Conservation (phyloP, 2,888 invertebrate species). For the Caenorhabditis sulstoni region DNA sequence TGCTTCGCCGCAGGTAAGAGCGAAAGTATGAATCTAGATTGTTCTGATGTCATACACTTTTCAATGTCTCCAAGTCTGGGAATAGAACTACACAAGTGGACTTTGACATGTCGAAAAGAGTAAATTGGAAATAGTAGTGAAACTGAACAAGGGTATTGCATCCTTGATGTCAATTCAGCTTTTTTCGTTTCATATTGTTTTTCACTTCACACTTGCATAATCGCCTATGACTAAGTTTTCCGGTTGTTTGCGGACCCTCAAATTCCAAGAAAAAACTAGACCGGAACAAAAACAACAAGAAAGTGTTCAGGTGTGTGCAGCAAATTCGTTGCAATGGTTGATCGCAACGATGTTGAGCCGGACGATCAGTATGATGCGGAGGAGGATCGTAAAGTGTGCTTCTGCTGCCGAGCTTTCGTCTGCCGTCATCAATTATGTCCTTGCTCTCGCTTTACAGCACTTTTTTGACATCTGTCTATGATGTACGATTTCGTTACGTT, state of each 20-base stretch:
- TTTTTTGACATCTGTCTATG: constrained; percentile 47
- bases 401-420: constrained; percentile 70
- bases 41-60: not conserved
- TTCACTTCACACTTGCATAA: not conserved
- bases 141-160: too few species aligned
- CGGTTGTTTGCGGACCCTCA: not conserved
- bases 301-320: constrained; percentile 36
- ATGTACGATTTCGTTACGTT: not conserved
- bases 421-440: constrained; percentile 72
- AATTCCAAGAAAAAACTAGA: not conserved
- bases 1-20: constrained; percentile 37
- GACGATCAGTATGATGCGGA: constrained; percentile 41
- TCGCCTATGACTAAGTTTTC: not conserved
- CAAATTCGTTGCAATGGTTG: constrained; percentile 33
- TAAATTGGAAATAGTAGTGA: too few species aligned
- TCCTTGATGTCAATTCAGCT: too few species aligned
- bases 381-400: constrained; percentile 64
- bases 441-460: constrained; percentile 66
- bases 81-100: not conserved
- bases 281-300: not conserved
- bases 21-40: too few species aligned
- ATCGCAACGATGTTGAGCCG: constrained; percentile 21
- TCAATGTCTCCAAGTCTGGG: not conserved
- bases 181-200: too few species aligned
- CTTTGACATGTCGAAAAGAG: not conserved